phyloP scores from a whole-genome alignment of 37 sponge, comb jelly and placozoan species.

The Mnemiopsis leidyi region DNA sequence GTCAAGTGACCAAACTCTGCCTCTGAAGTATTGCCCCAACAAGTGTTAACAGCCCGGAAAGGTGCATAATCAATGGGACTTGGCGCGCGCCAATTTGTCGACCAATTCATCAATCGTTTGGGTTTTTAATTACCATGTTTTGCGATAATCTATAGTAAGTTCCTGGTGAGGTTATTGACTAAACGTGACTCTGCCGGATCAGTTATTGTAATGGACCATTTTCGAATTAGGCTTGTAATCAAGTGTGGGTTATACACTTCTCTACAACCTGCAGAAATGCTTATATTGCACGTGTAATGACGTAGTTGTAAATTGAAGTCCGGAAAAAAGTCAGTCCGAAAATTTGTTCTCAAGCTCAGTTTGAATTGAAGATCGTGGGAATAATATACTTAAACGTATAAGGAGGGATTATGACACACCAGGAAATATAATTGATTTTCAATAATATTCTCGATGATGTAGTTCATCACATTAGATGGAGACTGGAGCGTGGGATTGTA shows the following conservation, averaged over 20 bases:
- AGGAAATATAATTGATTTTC: no score
- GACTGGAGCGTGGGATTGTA: no score
- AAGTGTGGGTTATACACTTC: not conserved
- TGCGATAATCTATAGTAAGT: not conserved
- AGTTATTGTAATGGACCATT: not conserved
- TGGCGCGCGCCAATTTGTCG: not conserved
- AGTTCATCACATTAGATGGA: no score
- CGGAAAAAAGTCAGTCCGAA: no score
- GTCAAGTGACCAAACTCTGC: not conserved
- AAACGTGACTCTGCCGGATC: not conserved
- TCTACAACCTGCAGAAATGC: not conserved
- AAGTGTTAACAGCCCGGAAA: not conserved
- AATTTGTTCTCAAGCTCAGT: no score
- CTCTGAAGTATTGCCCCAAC: not conserved
- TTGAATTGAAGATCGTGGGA: no score
- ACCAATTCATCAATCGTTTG: not conserved
- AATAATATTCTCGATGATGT: no score
- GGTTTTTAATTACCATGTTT: not conserved
- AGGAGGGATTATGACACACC: no score
- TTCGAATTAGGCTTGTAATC: not conserved
- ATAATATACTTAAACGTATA: no score
- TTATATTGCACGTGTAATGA: not conserved
- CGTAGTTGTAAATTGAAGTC: no score
- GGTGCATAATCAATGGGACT: not conserved
- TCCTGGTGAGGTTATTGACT: not conserved